Percentiles rank a stretch among this genome's conserved stretches.
These are phyloP conservation scores for Pangasius krempfi DNA, from an alignment of 2,797 vertebrate species.

Conservation along the genomic window DNA sequence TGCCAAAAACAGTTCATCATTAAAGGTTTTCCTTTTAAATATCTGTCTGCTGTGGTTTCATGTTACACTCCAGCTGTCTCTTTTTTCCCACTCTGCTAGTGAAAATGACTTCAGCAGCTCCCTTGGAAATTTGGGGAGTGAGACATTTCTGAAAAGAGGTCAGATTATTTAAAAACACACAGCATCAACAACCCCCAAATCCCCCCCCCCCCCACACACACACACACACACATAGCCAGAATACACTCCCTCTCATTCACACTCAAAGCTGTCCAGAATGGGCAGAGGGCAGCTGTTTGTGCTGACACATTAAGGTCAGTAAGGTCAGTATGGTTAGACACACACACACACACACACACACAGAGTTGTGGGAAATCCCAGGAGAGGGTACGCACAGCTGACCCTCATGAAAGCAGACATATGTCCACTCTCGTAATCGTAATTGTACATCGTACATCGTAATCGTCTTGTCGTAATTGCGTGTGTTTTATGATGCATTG, in stretches of 20 bases:
- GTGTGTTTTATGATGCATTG: neutral
- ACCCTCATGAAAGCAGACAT: slow-evolving; percentile 52
- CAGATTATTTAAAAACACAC: slow-evolving; percentile 32
- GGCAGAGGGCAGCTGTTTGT: slow-evolving; percentile 46
- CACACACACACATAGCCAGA: slow-evolving; percentile 63
- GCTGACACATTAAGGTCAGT: slow-evolving; percentile 44
- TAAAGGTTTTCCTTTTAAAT: slow-evolving; percentile 61
- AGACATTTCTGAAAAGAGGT: slow-evolving; percentile 58
- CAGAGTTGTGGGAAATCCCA: slow-evolving; percentile 56
- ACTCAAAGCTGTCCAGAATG: slow-evolving; percentile 40
- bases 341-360: slow-evolving; percentile 20
- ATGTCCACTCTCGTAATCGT: slow-evolving; percentile 30
- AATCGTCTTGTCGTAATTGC: neutral
- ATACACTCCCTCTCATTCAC: slow-evolving; percentile 50
- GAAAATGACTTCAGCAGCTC: slow-evolving; percentile 57
- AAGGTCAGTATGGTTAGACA: slow-evolving; percentile 36
- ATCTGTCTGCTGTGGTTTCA: slow-evolving; percentile 57
- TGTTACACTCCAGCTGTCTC: slow-evolving; percentile 65
- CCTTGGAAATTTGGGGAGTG: slow-evolving; percentile 62
- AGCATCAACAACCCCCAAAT: slow-evolving; percentile 59
- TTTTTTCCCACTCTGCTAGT: slow-evolving; percentile 58
- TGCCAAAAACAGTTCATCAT: slow-evolving; percentile 61
- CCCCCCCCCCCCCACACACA: slow-evolving; percentile 62
- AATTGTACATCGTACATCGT: too few species aligned
- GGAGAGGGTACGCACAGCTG: slow-evolving; percentile 42